Evolutionary conservation across 2,113 vertebrate species (phyloP).

Genomic region (Craseonycteris thonglongyai): DNA sequence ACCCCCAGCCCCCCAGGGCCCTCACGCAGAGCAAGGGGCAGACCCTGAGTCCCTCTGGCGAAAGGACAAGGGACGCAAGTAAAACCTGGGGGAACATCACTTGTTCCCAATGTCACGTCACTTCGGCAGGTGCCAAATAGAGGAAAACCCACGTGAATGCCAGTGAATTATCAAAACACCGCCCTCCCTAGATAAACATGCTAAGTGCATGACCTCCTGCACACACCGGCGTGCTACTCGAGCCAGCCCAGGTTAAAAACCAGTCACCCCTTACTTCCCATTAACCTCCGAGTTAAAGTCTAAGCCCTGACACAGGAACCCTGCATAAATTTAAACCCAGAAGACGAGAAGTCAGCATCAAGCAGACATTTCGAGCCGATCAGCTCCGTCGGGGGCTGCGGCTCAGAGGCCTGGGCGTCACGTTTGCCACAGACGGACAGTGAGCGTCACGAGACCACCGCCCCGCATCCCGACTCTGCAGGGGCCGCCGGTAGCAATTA

Average conservation of each 20-base stretch:
- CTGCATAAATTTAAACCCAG: background rate
- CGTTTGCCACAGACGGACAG: background rate
- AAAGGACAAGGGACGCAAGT: background rate
- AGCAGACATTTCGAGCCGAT: background rate
- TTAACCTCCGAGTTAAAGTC: background rate
- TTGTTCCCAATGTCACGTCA: background rate
- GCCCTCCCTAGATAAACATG: background rate
- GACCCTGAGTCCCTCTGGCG: accelerated
- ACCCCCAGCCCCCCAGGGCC: background rate
- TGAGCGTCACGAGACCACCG: background rate
- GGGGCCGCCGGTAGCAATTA: background rate
- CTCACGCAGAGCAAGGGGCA: background rate
- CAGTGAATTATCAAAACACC: background rate
- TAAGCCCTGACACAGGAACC: background rate
- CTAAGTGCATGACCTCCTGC: accelerated
- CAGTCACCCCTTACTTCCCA: background rate
- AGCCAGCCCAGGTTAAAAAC: background rate
- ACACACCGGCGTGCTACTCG: accelerated
- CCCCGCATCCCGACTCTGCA: accelerated
- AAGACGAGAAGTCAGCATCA: background rate
- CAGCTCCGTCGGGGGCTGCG: background rate
- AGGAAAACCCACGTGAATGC: background rate
- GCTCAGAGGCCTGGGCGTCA: too few species aligned
- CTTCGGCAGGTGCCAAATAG: background rate
- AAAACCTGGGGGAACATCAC: background rate